Base-by-base conservation (phyloP, 1,140 invertebrate genomes). In the Dendrolimus punctatus region DNA sequence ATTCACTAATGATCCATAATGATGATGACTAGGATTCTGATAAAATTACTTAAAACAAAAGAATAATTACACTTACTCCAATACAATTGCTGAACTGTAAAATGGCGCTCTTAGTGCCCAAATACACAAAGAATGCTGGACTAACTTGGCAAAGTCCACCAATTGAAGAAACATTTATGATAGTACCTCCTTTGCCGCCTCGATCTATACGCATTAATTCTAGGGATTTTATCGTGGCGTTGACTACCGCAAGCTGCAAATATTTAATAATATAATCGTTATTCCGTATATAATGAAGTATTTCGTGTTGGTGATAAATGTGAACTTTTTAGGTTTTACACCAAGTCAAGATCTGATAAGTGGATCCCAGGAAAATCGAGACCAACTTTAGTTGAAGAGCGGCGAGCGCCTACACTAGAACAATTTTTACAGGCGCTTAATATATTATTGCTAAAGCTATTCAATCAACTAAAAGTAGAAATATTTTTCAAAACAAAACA, bases 61-160 rank as follows among this genome's bases (percentile, higher is more conserved):
- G 5, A 6, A 40, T 39, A 5, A 8, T 8, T 8, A 49, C 8
- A 73, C 80, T 76, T 67, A 88, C 86, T 5, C 85, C 80, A 62
- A 89, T 71, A 58, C 88, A 87, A 58, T 86, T 86, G n/a, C 89
- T 89, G 49, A 90, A 88, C 50, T 89, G 89, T 49, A 90, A 67
- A 8, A 91, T 88, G 6, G 87, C 89, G 53, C 87, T 82, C 58
- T 91, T 90, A 0, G 89, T 89, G 36, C 89, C 88, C 40, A 43
- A 37, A 76, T 73, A 61, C 91, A 91, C 3, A 90, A 73, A 0
- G 90, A 90, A 39, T 84, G 66, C 4, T 84, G 66, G 10, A 70
- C 71, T 2, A 71, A 73, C 44, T 89, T 88, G 4, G 79, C 49
- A 68, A 8, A 92, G 58, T 9, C 87, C 89, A 54, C 77, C 69